phyloP scores from a whole-genome alignment of 2,113 vertebrate genomes.

The Melanerpes aurifrons region DNA sequence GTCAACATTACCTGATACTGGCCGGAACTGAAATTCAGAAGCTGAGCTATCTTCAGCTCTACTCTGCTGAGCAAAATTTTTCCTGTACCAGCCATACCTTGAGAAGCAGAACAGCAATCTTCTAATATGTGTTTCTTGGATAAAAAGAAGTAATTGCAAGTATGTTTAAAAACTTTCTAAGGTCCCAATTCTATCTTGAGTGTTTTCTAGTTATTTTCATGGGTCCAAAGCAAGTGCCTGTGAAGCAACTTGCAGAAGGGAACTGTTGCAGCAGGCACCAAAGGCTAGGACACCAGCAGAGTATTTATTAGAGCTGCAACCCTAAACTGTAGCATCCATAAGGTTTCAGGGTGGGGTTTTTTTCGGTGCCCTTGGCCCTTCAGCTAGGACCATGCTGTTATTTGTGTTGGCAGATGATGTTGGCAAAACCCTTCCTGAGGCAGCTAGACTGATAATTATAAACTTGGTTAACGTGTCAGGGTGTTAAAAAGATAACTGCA shows the following conservation, averaged over 20 bases:
- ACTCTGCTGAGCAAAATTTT: background rate
- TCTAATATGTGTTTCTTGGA: background rate
- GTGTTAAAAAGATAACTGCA: background rate
- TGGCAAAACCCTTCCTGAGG: background rate
- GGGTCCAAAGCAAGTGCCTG: background rate
- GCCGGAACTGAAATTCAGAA: background rate
- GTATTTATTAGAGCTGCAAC: background rate
- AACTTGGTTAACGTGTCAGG: background rate
- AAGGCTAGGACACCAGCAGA: background rate
- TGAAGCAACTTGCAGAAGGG: background rate
- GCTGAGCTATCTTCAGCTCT: background rate
- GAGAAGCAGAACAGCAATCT: background rate
- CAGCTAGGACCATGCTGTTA: background rate
- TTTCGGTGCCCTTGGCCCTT: background rate
- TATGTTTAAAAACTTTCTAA: background rate
- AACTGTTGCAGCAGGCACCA: background rate
- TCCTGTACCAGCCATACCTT: background rate
- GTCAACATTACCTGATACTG: background rate
- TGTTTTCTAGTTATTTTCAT: background rate
- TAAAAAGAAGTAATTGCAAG: background rate
- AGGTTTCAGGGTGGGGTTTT: background rate
- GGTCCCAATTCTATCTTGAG: background rate
- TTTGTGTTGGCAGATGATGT: background rate
- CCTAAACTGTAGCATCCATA: background rate
- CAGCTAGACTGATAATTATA: background rate